Conservation (phyloP, 2,113 vertebrate genomes). For the Psilopsiagon aurifrons region DNA sequence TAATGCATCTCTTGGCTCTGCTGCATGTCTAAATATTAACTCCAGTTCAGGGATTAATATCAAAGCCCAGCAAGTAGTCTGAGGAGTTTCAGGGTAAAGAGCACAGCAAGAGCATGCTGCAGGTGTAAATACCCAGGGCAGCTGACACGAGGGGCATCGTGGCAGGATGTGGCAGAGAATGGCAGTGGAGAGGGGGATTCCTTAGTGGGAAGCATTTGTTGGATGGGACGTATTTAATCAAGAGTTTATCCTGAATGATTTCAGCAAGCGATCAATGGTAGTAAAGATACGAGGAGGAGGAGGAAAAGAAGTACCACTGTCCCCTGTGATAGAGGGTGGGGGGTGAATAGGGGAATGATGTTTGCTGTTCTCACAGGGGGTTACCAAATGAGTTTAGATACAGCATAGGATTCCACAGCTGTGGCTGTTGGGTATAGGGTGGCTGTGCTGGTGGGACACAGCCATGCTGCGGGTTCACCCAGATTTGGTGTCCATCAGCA, state of each 20-base stretch:
- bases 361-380: background rate
- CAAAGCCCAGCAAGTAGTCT: background rate
- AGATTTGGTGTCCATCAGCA: background rate
- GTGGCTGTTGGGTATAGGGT: background rate
- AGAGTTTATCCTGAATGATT: background rate
- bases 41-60: background rate
- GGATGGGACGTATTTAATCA: background rate
- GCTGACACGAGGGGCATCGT: rapidly evolving
- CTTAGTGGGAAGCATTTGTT: rapidly evolving
- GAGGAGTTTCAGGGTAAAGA: background rate
- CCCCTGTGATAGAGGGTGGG: background rate
- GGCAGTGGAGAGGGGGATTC: background rate
- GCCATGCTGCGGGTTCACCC: background rate
- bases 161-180: rapidly evolving
- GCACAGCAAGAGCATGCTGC: rapidly evolving
- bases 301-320: rapidly evolving
- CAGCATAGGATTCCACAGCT: background rate
- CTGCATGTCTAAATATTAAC: background rate
- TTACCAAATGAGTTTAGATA: background rate
- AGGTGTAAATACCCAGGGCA: background rate
- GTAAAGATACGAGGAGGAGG: rapidly evolving
- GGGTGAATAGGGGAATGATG: rapidly evolving
- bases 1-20: slow-evolving; percentile 27
- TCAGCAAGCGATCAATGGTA: background rate
- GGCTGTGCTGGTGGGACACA: background rate